A percentile compares a stretch with the other conserved stretches of the same genome.
These are phyloP conservation scores for Ceuthmochares aereus DNA, from an alignment of 2,113 vertebrate species.

Conservation along the genomic window DNA sequence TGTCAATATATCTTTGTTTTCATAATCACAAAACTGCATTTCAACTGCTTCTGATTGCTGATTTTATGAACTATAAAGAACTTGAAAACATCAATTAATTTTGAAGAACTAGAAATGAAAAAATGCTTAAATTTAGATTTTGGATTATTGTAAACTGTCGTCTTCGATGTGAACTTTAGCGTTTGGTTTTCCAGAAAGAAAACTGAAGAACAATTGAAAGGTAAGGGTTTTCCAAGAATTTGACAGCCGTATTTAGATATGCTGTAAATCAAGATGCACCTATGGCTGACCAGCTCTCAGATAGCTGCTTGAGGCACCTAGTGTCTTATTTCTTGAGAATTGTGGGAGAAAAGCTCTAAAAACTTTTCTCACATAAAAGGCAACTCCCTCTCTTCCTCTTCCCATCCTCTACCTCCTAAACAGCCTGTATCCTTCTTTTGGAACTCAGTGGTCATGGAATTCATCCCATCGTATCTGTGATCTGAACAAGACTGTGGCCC, in stretches of 20 bases:
- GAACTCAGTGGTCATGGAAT: accelerated
- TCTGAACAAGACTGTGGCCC: neutral
- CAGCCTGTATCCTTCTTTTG: neutral
- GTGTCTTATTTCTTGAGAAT: neutral
- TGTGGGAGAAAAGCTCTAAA: too few relatives aligned
- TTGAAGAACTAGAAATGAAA: neutral
- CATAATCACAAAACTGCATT: neutral
- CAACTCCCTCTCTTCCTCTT: neutral
- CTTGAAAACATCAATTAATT: constrained; percentile 1
- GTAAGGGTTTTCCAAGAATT: neutral
- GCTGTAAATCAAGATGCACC: neutral
- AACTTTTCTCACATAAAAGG: neutral
- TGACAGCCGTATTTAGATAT: neutral
- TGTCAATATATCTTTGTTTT: neutral
- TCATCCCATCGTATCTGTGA: neutral
- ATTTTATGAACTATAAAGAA: neutral
- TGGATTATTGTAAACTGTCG: neutral
- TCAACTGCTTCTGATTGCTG: neutral
- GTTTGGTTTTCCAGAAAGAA: neutral
- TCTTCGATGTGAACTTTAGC: neutral
- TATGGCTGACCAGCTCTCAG: too few relatives aligned
- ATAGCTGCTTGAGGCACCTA: neutral
- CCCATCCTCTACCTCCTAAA: neutral
- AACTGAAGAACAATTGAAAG: neutral
- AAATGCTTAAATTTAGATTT: neutral